Conservation (phyloP, 2,888 invertebrate genomes). For the Pocota personata region DNA sequence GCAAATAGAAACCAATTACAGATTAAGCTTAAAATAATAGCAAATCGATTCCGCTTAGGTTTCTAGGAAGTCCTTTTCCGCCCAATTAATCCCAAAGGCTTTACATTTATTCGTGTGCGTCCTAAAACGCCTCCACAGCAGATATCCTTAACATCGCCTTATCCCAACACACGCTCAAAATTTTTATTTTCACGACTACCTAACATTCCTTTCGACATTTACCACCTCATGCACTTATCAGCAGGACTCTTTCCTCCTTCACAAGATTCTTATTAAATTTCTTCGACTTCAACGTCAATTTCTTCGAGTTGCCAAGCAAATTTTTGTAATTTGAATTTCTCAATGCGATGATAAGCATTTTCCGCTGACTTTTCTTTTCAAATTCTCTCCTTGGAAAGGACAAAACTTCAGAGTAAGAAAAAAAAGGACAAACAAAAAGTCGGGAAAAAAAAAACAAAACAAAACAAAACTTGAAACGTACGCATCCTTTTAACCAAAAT, state of each 20-base stretch:
- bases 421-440: background rate
- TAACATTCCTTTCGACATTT: background rate
- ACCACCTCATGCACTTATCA: background rate
- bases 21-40: no score
- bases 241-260: background rate
- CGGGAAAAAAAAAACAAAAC: background rate
- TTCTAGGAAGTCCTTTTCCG: no score
- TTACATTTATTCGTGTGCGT: no score
- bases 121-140: background rate
- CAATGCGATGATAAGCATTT: conserved; percentile 27
- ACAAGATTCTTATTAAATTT: background rate
- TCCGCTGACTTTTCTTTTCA: conserved; percentile 11
- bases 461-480: conserved; percentile 9
- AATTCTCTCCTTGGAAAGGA: background rate
- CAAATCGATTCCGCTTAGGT: no score
- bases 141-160: background rate
- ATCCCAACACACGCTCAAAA: background rate
- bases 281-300: conserved; percentile 4
- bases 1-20: no score
- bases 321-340: conserved; percentile 42
- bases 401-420: background rate
- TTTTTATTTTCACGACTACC: background rate
- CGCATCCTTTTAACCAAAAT: conserved; percentile 23
- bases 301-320: conserved; percentile 17
- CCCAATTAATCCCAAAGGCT: background rate